phyloP scores from a whole-genome alignment of 1,140 invertebrate genomes.

The Zaprionus ornatus region DNA sequence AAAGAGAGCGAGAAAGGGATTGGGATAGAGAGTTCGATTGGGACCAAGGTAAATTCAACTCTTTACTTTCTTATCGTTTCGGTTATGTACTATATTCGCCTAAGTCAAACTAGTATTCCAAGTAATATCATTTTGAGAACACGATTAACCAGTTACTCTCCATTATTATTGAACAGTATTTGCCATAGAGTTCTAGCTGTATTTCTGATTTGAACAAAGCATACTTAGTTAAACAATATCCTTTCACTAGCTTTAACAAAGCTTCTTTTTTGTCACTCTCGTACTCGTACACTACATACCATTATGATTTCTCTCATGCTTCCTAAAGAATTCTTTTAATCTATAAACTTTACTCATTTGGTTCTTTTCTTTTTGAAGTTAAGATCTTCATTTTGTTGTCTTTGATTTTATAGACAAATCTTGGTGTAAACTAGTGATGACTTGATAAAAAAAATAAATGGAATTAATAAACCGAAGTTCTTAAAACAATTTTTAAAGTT shows the following conservation, averaged over 20 bases:
- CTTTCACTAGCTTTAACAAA: constrained; percentile 7
- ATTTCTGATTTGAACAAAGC: constrained; percentile 9
- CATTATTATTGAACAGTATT: constrained; percentile 21
- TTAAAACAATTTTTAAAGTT: no score
- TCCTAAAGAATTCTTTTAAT: neutral
- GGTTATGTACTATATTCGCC: constrained; percentile 50
- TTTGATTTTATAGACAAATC: neutral
- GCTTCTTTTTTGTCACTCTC: constrained; percentile 10
- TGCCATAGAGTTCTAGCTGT: constrained; percentile 25
- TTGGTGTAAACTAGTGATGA: no score
- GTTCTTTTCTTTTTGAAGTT: neutral
- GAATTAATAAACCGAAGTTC: no score
- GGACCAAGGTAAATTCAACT: constrained; percentile 81
- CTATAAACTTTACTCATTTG: neutral
- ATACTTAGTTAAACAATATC: constrained; percentile 15
- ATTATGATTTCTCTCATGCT: constrained; percentile 12
- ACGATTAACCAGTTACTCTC: constrained; percentile 26
- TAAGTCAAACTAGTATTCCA: constrained; percentile 32
- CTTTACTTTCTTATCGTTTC: constrained; percentile 46
- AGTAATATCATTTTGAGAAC: constrained; percentile 23
- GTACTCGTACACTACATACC: constrained; percentile 19
- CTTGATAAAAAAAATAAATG: no score
- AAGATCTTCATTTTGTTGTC: neutral
- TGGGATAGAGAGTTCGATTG: constrained; percentile 84
- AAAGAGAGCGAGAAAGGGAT: constrained; percentile 83